phyloP scores from a whole-genome alignment of 1,140 invertebrate genomes.

The Hetaerina americana region DNA sequence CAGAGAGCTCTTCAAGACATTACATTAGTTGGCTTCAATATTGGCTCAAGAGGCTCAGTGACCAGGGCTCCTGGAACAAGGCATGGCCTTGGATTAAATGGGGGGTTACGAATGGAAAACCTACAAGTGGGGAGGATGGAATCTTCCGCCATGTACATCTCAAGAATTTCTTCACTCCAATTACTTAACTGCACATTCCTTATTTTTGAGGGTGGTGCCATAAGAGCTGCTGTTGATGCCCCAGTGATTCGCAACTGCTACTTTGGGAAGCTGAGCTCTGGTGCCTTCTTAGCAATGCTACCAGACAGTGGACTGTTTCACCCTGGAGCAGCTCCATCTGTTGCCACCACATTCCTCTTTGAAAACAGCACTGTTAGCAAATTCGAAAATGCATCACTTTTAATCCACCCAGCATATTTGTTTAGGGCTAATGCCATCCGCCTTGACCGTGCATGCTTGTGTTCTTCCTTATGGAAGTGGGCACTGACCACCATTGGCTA shows the following conservation, averaged over 20 bases:
- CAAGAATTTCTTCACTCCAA: neutral
- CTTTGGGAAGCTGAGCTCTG: neutral
- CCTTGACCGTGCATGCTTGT: neutral
- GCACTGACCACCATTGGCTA: neutral
- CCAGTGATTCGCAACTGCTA: neutral
- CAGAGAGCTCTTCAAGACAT: conserved; percentile 29
- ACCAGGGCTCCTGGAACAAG: conserved; percentile 37
- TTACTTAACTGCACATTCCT: conserved; percentile 42
- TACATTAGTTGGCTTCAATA: neutral
- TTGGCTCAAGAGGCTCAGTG: neutral
- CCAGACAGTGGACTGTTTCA: neutral
- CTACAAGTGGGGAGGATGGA: conserved; percentile 28
- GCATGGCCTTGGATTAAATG: conserved; percentile 53
- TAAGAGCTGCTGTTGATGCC: neutral
- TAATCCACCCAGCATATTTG: conserved; percentile 34
- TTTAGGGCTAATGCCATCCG: neutral
- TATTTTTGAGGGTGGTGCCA: conserved; percentile 37
- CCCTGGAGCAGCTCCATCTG: conserved; percentile 17
- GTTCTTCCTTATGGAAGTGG: neutral
- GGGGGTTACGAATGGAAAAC: conserved; percentile 39
- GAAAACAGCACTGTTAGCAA: conserved; percentile 45
- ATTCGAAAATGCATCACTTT: conserved; percentile 41
- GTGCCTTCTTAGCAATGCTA: neutral
- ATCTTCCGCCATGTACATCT: conserved; percentile 34
- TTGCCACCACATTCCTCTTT: conserved; percentile 39